Base-by-base conservation (phyloP, 2,113 vertebrate genomes). In the Physeter macrocephalus region DNA sequence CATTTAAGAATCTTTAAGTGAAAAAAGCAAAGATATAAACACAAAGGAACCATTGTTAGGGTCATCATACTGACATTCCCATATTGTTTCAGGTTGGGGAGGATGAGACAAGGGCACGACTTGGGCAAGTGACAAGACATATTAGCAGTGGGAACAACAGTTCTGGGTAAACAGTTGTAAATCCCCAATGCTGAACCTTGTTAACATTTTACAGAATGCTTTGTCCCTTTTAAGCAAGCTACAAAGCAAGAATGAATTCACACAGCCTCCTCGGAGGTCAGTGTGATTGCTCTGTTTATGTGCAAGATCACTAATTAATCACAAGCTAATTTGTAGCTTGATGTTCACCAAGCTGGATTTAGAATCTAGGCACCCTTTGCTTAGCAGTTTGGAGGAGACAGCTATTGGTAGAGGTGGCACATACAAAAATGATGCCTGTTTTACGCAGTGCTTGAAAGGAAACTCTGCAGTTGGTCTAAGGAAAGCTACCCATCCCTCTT, bases 11-110 rank as follows among this genome's bases (percentile, higher is more conserved):
- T 61, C 71, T 82, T 17, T 62, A 67, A 54, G 91, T 72, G 27
- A 92, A 52, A 77, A 72, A 92, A 85, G 27, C 31, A 57, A 71
- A 57, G 39, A 88, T 78, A 88, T 6, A 87, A 75, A 94, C 62
- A 96, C 96, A 97, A 94, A 95, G 54, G 64, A 78, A 36, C 43
- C 64, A 67, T 82, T 78, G 36, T 77, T 54, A 86, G 82, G 62
- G 18, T 62, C 64, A 49, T 81, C 18, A 12, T 82, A 84, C 49
- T 94, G 95, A 62, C n/a, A 6, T 88, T 85, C 86, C 64, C 14
- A 11, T 57, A 81, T 77, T 82, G 82, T 93, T 64, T 92, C 69
- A 49, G 54, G 88, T 87, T 61, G 83, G 69, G 46, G 64, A 75
- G 49, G 83, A 54, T 54, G 62, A 92, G 86, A 85, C 66, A 90